A percentile compares a stretch with the other conserved stretches of the same genome.
These are phyloP conservation scores for Hesperophylax magnus DNA, from an alignment of 1,140 invertebrate species.

Conservation along the genomic window DNA sequence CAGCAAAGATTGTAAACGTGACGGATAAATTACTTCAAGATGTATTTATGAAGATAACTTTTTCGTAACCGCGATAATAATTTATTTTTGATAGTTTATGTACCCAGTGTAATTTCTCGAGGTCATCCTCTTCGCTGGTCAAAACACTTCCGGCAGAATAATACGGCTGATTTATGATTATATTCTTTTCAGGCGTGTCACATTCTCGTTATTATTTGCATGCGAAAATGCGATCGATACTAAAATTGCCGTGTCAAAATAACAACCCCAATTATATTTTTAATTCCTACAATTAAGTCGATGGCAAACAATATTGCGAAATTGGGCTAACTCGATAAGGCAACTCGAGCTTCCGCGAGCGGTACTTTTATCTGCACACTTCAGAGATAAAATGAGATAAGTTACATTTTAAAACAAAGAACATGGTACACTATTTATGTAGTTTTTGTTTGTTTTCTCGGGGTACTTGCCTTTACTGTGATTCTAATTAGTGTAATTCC, in stretches of 20 bases:
- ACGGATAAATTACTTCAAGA: neutral
- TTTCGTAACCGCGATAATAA: neutral
- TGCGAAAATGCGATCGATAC: neutral
- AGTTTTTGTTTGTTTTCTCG: too few relatives aligned
- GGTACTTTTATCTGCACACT: neutral
- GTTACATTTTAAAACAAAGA: neutral
- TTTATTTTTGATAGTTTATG: neutral
- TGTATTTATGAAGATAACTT: neutral
- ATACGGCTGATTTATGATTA: neutral
- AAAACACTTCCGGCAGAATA: too few relatives aligned
- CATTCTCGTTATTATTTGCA: neutral
- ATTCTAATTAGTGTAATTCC: too few relatives aligned
- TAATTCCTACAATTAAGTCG: constrained; percentile 24
- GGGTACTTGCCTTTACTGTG: too few relatives aligned
- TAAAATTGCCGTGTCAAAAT: constrained; percentile 21
- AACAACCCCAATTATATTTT: constrained; percentile 18
- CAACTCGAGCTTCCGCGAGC: constrained; percentile 1
- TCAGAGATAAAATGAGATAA: neutral
- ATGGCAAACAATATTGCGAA: constrained; percentile 14
- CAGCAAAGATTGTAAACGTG: neutral
- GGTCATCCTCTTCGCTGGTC: too few relatives aligned
- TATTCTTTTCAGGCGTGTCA: neutral
- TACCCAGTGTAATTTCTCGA: too few relatives aligned
- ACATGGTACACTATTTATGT: too few relatives aligned
- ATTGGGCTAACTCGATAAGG: constrained; percentile 25